Conservation (phyloP, 1,140 invertebrate species). For the Drosophila saltans region DNA sequence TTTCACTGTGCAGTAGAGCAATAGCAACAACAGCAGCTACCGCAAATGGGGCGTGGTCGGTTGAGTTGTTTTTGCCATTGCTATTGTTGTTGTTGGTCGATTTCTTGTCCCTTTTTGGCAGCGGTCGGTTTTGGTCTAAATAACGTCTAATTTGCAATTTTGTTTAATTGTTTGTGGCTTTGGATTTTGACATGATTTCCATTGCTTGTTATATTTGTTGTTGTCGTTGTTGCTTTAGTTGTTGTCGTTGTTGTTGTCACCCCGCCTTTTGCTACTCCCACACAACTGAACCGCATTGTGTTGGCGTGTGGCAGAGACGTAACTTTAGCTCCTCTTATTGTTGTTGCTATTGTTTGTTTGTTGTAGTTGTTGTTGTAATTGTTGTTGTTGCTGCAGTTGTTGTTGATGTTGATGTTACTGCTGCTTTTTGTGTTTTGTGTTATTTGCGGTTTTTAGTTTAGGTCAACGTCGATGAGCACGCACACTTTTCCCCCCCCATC, state of each 20-base stretch:
- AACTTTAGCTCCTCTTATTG: conserved; percentile 40
- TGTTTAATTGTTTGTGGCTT: conserved; percentile 80
- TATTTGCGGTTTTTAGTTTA: conserved; percentile 76
- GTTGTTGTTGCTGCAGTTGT: conserved; percentile 21
- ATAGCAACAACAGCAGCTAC: conserved; percentile 35
- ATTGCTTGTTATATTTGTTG: conserved; percentile 32
- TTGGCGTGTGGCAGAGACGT: conserved; percentile 55
- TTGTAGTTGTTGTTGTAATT: conserved; percentile 20
- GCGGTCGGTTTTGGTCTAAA: conserved; percentile 65
- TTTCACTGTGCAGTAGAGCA: conserved; percentile 44
- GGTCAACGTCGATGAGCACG: conserved; percentile 75
- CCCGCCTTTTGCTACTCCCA: conserved; percentile 17
- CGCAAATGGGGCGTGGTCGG: conserved; percentile 67
- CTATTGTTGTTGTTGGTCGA: conserved; percentile 33
- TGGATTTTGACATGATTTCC: conserved; percentile 75
- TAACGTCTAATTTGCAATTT: conserved; percentile 81
- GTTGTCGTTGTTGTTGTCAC: conserved; percentile 1
- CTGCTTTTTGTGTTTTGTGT: conserved; percentile 66
- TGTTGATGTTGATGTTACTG: conserved; percentile 22
- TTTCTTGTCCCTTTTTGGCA: conserved; percentile 53
- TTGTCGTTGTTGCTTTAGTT: conserved; percentile 3
- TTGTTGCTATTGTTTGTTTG: conserved; percentile 20
- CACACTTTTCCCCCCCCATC: conserved; percentile 31
- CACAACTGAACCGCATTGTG: conserved; percentile 26
- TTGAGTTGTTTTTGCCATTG: conserved; percentile 25